A percentile compares a stretch with the other conserved stretches of the same genome.
These are phyloP conservation scores for Adelosebastes latens DNA, from an alignment of 2,797 vertebrate genomes.

Conservation along the genomic window DNA sequence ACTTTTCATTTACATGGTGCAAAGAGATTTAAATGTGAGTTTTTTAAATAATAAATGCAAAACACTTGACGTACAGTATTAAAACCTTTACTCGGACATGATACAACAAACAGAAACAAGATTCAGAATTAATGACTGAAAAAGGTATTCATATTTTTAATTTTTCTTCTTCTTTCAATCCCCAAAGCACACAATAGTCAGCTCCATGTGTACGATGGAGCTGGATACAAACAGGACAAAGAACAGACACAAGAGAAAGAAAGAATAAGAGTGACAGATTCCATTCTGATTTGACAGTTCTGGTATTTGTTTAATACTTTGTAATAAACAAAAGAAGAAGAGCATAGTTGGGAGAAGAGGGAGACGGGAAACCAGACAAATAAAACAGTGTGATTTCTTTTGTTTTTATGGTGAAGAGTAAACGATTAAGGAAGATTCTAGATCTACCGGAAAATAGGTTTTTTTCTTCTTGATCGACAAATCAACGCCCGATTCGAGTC, in stretches of 20 bases:
- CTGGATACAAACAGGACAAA: conserved; percentile 67
- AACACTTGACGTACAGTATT: conserved; percentile 73
- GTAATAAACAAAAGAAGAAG: conserved; percentile 74
- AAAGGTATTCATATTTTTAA: conserved; percentile 64
- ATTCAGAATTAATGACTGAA: conserved; percentile 81
- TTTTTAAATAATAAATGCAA: conserved; percentile 29
- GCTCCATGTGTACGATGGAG: conserved; percentile 70
- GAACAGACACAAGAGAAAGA: conserved; percentile 61
- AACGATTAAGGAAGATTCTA: conserved; percentile 69
- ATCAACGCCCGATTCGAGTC: conserved; percentile 53
- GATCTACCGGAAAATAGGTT: conserved; percentile 63
- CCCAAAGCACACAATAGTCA: conserved; percentile 75
- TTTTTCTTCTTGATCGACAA: conserved; percentile 49
- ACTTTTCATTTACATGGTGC: neutral
- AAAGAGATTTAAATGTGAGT: neutral
- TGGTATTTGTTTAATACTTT: conserved; percentile 78
- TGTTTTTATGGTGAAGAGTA: conserved; percentile 62
- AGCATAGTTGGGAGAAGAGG: conserved; percentile 42
- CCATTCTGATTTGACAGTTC: conserved; percentile 67
- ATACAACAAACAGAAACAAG: conserved; percentile 84
- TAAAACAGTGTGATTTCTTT: conserved; percentile 51
- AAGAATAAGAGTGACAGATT: conserved; percentile 64
- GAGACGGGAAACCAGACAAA: conserved; percentile 62
- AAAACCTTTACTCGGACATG: conserved; percentile 85
- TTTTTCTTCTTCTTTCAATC: conserved; percentile 70